phyloP scores from a whole-genome alignment of 2,888 invertebrate genomes.

The Mythimna albipuncta region DNA sequence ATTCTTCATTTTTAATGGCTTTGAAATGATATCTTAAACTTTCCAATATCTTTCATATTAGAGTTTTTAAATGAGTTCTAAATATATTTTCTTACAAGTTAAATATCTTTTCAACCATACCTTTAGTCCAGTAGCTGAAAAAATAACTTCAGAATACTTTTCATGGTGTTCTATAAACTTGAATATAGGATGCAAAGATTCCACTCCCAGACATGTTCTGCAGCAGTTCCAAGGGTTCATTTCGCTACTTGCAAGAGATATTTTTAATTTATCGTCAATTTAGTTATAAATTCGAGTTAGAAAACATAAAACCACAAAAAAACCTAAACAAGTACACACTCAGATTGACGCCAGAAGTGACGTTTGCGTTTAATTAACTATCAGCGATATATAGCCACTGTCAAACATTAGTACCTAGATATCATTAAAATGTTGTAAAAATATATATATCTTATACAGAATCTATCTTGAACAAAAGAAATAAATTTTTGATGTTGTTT shows the following conservation, averaged over 20 bases:
- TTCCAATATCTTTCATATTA: background rate
- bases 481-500: too few species aligned
- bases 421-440: too few species aligned
- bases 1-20: background rate
- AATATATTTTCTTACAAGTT: background rate
- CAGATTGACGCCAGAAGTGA: constrained; percentile 31
- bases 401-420: too few species aligned
- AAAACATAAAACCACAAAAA: background rate
- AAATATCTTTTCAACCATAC: constrained; percentile 58
- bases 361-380: constrained; percentile 49
- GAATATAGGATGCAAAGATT: constrained; percentile 78
- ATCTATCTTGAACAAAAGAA: too few species aligned
- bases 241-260: constrained; percentile 10
- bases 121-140: constrained; percentile 76
- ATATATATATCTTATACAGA: too few species aligned
- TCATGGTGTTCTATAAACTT: constrained; percentile 70
- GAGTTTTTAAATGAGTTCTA: background rate
- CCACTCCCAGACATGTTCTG: constrained; percentile 75
- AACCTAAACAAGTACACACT: background rate
- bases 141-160: constrained; percentile 77
- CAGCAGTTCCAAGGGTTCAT: constrained; percentile 80
- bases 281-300: background rate
- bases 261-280: background rate
- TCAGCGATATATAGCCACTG: too few species aligned
- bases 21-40: background rate